Base-by-base conservation (phyloP, 2,888 invertebrate species). In the Polyommatus icarus region DNA sequence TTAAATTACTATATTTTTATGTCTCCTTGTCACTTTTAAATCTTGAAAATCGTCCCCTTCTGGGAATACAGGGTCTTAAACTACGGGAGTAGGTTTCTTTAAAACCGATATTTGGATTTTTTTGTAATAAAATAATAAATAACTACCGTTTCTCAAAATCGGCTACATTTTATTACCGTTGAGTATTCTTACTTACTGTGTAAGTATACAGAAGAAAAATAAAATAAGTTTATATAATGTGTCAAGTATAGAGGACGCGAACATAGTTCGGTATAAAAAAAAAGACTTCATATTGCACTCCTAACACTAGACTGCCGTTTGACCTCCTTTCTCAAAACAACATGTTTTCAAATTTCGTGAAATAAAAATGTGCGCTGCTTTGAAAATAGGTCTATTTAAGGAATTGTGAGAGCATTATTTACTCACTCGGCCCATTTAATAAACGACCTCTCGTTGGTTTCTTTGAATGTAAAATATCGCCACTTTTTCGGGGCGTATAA, bases 311-410 rank as follows among this genome's bases (percentile, higher is more conserved):
- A 8, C 75, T 54, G 54, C 75, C 3, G 29, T 75, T 75, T 75
- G 75, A 75, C 75, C 50, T 75, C 75, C 75, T 75, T 75, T 54
- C 20, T 50, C 24, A 75, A 75, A 75, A 75, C 50, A 75, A 75
- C 50, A 54, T 50, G 50, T 75, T 75, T 75, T 75, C 8, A 50
- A 75, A 75, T 75, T 75, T 50, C 50, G 50, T 75, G 54, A 50
- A 32, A 29, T 75, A 75, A 75, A 75, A 75, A 75, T 54, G 50
- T 29, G 29, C 15, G 29, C 75, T 29, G 29, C 29, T 54, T 75
- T 29, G 50, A 75, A 75, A 75, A 54, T 50, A 24, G 24, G 29
- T 75, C 50, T 29, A 50, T 24, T 46, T 73, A 46, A 20, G 20
- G 20, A 29, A 46, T 15, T 73, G 20, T 73, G 12, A 24, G 12